Evolutionary conservation across 1,140 invertebrate species (phyloP).

Genomic region (Penaeus indicus): DNA sequence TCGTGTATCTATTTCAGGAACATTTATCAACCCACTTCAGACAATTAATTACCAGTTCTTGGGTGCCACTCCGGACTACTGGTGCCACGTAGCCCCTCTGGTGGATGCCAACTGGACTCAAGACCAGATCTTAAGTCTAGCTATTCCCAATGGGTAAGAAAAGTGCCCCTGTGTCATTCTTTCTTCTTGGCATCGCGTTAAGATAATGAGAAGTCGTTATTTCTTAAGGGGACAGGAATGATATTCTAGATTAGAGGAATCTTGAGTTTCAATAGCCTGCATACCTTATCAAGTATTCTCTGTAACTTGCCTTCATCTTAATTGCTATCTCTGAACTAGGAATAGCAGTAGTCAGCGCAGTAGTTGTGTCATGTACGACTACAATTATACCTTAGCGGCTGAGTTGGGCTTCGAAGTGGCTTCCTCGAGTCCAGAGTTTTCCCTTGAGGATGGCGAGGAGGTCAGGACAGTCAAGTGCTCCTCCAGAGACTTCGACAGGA

Average conservation of each 20-base stretch:
- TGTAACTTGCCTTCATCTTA: too few species aligned
- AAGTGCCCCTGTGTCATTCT: background rate
- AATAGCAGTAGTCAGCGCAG: too few species aligned
- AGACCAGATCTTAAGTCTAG: constrained; percentile 16
- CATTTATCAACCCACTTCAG: background rate
- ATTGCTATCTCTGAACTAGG: too few species aligned
- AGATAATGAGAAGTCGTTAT: too few species aligned
- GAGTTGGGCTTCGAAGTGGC: background rate
- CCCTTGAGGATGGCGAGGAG: too few species aligned
- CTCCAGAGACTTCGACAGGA: constrained; percentile 33
- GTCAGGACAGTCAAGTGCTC: background rate
- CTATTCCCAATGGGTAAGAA: constrained; percentile 33
- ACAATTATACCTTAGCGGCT: background rate
- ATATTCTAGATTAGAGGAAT: too few species aligned
- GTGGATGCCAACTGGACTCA: constrained; percentile 37
- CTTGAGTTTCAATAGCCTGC: too few species aligned
- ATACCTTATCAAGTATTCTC: too few species aligned
- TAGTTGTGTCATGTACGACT: too few species aligned
- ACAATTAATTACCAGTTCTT: constrained; percentile 16
- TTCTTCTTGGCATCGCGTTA: too few species aligned
- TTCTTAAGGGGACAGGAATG: too few species aligned
- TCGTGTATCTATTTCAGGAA: background rate
- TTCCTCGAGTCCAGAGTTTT: background rate
- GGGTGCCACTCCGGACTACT: constrained; percentile 42
- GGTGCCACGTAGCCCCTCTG: constrained; percentile 26